phyloP scores from a whole-genome alignment of 2,888 invertebrate species.

The Leptopilina myrica region DNA sequence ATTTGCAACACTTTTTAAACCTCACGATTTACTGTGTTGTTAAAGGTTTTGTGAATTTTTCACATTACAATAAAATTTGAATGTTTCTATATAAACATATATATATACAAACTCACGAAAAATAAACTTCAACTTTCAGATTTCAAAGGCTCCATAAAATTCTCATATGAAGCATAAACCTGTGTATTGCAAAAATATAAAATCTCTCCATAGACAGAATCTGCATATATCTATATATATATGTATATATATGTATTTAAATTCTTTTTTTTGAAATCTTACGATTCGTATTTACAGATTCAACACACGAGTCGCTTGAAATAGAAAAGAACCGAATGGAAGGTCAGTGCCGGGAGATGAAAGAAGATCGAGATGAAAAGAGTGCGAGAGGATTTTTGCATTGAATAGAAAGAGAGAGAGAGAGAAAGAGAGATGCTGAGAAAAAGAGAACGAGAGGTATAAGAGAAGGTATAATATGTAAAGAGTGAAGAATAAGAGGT shows the following conservation, averaged over 20 bases:
- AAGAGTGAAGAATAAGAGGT: neutral
- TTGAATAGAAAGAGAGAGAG: neutral
- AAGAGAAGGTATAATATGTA: neutral
- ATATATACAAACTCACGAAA: no score
- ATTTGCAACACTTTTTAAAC: no score
- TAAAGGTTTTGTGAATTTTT: no score
- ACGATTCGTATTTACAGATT: conserved; percentile 19
- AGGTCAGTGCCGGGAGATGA: conserved; percentile 5
- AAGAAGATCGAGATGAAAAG: conserved; percentile 30
- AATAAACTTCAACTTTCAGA: conserved; percentile 3
- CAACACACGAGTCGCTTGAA: neutral
- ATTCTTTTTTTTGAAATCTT: neutral
- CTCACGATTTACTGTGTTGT: no score
- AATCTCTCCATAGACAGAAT: conserved; percentile 1
- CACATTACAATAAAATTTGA: no score
- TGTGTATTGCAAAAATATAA: conserved; percentile 7
- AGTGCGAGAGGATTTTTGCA: neutral
- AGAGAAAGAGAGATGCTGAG: no score
- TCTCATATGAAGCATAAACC: neutral
- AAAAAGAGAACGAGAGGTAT: no score
- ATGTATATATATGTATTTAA: neutral
- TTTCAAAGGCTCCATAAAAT: neutral
- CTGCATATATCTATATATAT: neutral
- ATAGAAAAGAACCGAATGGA: conserved; percentile 6
- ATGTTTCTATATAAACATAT: no score